Base-by-base conservation (phyloP, 2,797 vertebrate genomes). In the Pygocentrus nattereri region DNA sequence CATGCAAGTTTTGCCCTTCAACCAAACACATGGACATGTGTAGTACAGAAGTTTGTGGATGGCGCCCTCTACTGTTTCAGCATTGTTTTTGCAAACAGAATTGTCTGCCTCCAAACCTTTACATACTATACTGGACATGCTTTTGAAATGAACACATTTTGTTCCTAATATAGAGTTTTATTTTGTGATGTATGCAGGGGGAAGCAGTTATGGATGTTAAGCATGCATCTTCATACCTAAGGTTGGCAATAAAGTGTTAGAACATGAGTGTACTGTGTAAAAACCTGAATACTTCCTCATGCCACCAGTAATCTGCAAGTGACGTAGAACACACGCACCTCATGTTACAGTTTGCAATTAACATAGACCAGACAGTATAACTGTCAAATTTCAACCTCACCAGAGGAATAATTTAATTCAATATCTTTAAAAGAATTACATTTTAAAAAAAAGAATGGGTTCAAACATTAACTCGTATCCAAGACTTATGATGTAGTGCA, bases 51-150 rank as follows among this genome's bases (percentile, higher is more conserved):
- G 58, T 25, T 78, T 74, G 81, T 65, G 30, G 70, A 81, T n/a
- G 27, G 23, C 76, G 41, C 81, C 84, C 74, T 83, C 84, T 81
- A 81, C 78, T 85, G 84, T 82, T 34, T 70, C 69, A 44, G 1
- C 41, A 44, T 12, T 8, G 41, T 44, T 44, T 11, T 10, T 2
- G 41, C 41, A 44, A 8, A 44, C 41, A 44, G 41, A 41, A 44
- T 10, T 44, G 10, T 44, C 10, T 44, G 41, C 1, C 10, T 11
- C 5, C 38, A 8, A 38, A 38, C 38, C 38, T 38, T 44, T 11
- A 8, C 2, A 44, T 12, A 44, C 11, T 1, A 11, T 8, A 10
- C 7, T 2, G 11, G 7, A 44, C 44, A 44, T 44, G 41, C 11
- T 44, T 10, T 10, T 44, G 10, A 44, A 44, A 44, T 0, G 38